Conservation (phyloP, 2,888 invertebrate genomes). For the Magallana nippona region DNA sequence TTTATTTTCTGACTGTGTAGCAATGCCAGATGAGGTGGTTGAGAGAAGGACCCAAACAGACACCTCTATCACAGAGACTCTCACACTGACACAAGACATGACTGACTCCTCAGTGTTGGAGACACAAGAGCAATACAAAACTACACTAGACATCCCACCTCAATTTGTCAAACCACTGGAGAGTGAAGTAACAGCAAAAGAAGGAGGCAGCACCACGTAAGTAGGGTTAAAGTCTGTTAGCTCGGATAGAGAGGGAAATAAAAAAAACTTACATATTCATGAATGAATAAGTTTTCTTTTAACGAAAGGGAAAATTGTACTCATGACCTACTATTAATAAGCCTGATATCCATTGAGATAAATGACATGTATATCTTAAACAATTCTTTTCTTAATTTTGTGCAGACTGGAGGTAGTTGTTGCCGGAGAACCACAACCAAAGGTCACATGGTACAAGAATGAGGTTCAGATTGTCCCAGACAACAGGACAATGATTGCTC, state of each 20-base stretch:
- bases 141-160: slow-evolving; percentile 72
- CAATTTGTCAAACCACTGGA: slow-evolving; percentile 84
- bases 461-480: slow-evolving; percentile 85
- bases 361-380: not conserved
- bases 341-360: no score
- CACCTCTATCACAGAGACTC: slow-evolving; percentile 50
- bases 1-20: slow-evolving; percentile 21
- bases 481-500: slow-evolving; percentile 65
- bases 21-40: slow-evolving; percentile 46
- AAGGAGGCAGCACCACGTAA: slow-evolving; percentile 77
- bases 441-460: slow-evolving; percentile 81
- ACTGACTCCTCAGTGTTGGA: slow-evolving; percentile 66
- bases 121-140: slow-evolving; percentile 58
- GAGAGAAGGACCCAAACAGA: not conserved
- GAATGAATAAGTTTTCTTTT: no score
- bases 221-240: slow-evolving; percentile 40
- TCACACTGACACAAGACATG: slow-evolving; percentile 64
- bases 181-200: slow-evolving; percentile 69
- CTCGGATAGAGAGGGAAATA: no score
- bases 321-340: no score
- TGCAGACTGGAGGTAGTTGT: slow-evolving; percentile 74
- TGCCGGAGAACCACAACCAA: slow-evolving; percentile 75
- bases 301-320: no score
- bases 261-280: no score
- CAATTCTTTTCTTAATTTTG: not conserved